These are phyloP conservation scores for Formica exsecta DNA, from an alignment of 1,140 invertebrate genomes.

Conservation along the genomic window DNA sequence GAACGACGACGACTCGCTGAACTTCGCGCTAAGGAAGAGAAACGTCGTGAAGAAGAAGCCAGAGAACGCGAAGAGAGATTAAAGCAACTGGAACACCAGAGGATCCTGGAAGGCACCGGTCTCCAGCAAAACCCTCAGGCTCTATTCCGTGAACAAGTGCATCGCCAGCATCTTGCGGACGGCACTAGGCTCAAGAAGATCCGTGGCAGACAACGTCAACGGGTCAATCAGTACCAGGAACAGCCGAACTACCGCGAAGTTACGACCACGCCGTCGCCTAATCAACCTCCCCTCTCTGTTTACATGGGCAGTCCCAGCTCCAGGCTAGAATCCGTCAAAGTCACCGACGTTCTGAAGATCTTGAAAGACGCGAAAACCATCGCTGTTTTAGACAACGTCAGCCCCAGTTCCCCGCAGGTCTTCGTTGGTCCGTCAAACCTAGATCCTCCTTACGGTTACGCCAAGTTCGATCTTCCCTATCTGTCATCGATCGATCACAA, in stretches of 20 bases:
- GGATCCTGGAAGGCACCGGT: slow-evolving; percentile 34
- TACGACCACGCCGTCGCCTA: slow-evolving; percentile 86
- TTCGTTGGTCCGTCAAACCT: slow-evolving; percentile 93
- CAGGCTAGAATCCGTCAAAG: slow-evolving; percentile 86
- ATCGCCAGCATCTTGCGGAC: slow-evolving; percentile 75
- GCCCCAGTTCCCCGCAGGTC: slow-evolving; percentile 89
- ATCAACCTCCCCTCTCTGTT: slow-evolving; percentile 93
- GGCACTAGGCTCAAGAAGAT: slow-evolving; percentile 62
- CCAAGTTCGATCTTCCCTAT: slow-evolving; percentile 94
- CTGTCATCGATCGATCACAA: slow-evolving; percentile 91
- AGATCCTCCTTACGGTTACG: slow-evolving; percentile 90
- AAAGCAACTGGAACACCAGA: slow-evolving; percentile 37
- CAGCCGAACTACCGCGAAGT: slow-evolving; percentile 79
- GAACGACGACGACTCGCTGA: slow-evolving; percentile 76
- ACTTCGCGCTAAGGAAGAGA: slow-evolving; percentile 76
- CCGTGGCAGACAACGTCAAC: slow-evolving; percentile 60
- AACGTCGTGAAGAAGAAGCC: slow-evolving; percentile 68
- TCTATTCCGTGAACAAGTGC: slow-evolving; percentile 67
- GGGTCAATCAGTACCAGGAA: slow-evolving; percentile 66
- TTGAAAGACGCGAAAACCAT: slow-evolving; percentile 91
- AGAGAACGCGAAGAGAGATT: slow-evolving; percentile 51
- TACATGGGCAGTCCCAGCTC: slow-evolving; percentile 88
- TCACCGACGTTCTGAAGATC: slow-evolving; percentile 90
- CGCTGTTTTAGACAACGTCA: slow-evolving; percentile 91
- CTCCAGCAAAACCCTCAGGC: slow-evolving; percentile 62